Base-by-base conservation (phyloP, 2,888 invertebrate species). In the Andrena chrysosceles region DNA sequence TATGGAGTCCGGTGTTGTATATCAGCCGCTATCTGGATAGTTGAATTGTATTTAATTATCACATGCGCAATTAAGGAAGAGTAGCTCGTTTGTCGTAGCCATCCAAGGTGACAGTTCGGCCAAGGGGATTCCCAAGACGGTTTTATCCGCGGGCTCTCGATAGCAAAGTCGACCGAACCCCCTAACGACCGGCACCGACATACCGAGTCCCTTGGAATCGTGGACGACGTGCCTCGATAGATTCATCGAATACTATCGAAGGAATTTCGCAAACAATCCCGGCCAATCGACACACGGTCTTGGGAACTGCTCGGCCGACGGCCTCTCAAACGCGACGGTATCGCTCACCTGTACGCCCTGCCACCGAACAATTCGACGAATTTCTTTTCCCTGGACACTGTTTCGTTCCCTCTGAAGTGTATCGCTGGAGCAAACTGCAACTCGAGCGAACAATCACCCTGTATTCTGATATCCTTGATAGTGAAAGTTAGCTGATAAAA, bases 211-310 rank as follows among this genome's bases (percentile, higher is more conserved):
- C 79, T 87, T 77, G 83, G 89, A 88, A 86, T 88, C 90, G 89
- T 85, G 85, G 86, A 84, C 92, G 93, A 93, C 93, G 91, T 93
- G 93, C 93, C 93, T 93, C 93, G 91, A 94, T 94, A 93, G 93
- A 94, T 94, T 94, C 93, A 93, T 94, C 93, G 93, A 94, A 94
- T 94, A 93, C 93, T 93, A 94, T 94, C 92, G 93, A 93, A 93
- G 89, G 93, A 93, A 93, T 93, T 93, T 92, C 91, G 87, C 92
- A 90, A 93, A 93, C 92, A 92, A 93, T 93, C 87, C 91, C 89
- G 91, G 90, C 93, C 93, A 92, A 93, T 93, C 93, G 93, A 93
- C 93, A 92, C 91, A 92, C 91, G 86, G 85, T 88, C 90, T 91
- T 91, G 92, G 93, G 92, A 91, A 92, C 93, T 90, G 85, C 88